Base-by-base conservation (phyloP, 2,113 vertebrate species). In the Podarcis muralis region DNA sequence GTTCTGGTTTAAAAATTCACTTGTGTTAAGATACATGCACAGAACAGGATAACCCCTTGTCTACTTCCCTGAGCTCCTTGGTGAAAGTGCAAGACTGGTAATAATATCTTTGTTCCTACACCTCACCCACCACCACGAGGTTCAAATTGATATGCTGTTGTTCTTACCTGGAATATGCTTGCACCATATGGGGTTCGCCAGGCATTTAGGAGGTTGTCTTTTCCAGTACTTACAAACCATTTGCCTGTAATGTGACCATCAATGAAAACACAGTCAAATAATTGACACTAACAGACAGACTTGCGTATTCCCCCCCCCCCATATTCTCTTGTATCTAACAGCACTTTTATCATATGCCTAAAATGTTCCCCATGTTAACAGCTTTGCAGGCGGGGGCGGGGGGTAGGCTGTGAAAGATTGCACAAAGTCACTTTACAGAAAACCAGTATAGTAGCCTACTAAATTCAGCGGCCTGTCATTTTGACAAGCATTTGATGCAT, bases 111-210 rank as follows among this genome's bases (percentile, higher is more conserved):
- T 22, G 22, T 22, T 83, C 48, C 18, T 16, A 65, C 15, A 37
- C 27, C n/a, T 20, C 23, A 40, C 62, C n/a, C 57, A 48, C 59
- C 59, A 91, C 86, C 84, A 66, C 7, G 7, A 81, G 12, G 27
- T 22, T 1, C 0, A 9, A 23, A 90, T 81, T 90, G 91, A 0
- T 13, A 75, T 16, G 90, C 2, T 4, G 78, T 83, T n/a, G 79
- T 76, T 32, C 93, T 87, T 96, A 99, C 99, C 98, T 99, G 99
- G 97, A 99, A 99, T 97, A 99, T 99, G 96, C 99, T 99, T 96
- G 98, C 98, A 97, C 99, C 99, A 1, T 99, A 99, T 53, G 99
- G 99, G 94, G 99, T 99, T 96, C 99, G 98, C 99, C 99, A 99
- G 16, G 99, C 98, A 93, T 99, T 99, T 93, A 99, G 98, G 94